phyloP scores from a whole-genome alignment of 2,113 vertebrate species.

The Lagopus muta region DNA sequence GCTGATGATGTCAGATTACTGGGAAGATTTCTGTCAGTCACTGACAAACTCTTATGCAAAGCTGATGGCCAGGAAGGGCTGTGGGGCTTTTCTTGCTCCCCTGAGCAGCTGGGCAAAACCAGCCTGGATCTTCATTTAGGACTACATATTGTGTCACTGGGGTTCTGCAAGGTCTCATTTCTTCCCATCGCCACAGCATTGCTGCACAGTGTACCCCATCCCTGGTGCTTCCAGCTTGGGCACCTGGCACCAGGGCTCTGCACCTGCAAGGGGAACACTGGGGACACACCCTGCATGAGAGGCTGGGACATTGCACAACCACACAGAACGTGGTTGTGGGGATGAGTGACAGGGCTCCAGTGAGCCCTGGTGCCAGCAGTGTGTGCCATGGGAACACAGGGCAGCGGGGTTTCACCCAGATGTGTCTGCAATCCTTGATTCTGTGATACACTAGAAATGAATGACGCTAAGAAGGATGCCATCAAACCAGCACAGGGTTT shows the following conservation, averaged over 20 bases:
- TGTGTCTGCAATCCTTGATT: background rate
- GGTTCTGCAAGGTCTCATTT: background rate
- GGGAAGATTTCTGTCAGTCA: background rate
- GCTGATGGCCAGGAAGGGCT: background rate
- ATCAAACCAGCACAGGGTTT: background rate
- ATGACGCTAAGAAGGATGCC: background rate
- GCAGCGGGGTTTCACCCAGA: background rate
- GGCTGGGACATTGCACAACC: background rate
- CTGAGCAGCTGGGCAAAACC: background rate
- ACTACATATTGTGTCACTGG: fast-evolving
- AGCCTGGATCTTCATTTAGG: background rate
- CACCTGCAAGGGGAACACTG: background rate
- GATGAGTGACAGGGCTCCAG: background rate
- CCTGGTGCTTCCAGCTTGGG: background rate
- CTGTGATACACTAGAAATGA: background rate
- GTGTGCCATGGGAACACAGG: fast-evolving
- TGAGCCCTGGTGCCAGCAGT: background rate
- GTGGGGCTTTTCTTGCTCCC: background rate
- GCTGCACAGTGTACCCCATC: background rate
- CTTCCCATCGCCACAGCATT: background rate
- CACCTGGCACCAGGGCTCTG: background rate
- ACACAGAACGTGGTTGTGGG: fast-evolving
- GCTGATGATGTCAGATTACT: background rate
- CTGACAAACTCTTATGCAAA: background rate
- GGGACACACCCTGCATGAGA: fast-evolving